A percentile compares a stretch with the other conserved stretches of the same genome.
Evolutionary conservation across 2,888 invertebrate genomes (phyloP).

Genomic region (Mechanitis messenoides): DNA sequence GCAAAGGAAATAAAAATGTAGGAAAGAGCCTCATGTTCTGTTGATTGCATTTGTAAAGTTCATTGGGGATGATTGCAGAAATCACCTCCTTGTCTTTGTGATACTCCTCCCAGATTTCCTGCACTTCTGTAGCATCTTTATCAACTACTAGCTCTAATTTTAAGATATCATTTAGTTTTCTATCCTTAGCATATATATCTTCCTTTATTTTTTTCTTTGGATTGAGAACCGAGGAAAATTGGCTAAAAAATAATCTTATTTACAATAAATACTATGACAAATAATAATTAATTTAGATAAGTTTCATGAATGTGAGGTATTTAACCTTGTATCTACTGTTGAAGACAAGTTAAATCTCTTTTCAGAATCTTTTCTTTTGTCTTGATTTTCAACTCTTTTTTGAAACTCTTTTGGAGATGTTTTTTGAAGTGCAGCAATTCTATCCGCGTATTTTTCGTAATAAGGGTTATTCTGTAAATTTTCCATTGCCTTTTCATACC

Average conservation of each 20-base stretch:
- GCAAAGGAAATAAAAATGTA: constrained; percentile 87
- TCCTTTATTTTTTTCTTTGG: constrained; percentile 73
- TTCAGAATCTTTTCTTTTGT: constrained; percentile 52
- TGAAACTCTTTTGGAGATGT: constrained; percentile 86
- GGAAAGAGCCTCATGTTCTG: constrained; percentile 77
- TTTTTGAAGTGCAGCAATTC: constrained; percentile 84
- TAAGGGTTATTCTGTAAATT: constrained; percentile 83
- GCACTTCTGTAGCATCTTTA: constrained; percentile 83
- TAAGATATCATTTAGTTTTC: constrained; percentile 82
- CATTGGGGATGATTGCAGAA: constrained; percentile 81
- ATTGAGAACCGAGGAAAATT: constrained; percentile 80
- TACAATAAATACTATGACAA: too few relatives aligned
- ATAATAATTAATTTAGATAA: too few relatives aligned
- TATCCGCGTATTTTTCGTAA: constrained; percentile 86
- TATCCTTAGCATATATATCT: constrained; percentile 42
- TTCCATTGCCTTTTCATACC: constrained; percentile 70
- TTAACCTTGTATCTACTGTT: constrained; percentile 56
- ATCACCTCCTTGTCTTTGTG: constrained; percentile 86
- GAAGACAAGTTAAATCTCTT: constrained; percentile 50
- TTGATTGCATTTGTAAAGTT: constrained; percentile 77
- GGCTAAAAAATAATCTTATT: constrained; percentile 49
- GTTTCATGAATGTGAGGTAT: constrained; percentile 6
- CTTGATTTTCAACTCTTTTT: constrained; percentile 76
- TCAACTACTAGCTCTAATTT: constrained; percentile 85
- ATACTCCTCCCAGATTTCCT: constrained; percentile 87